These are phyloP conservation scores for Heterohyrax brucei DNA, from an alignment of 2,797 vertebrate species.

Conservation along the genomic window DNA sequence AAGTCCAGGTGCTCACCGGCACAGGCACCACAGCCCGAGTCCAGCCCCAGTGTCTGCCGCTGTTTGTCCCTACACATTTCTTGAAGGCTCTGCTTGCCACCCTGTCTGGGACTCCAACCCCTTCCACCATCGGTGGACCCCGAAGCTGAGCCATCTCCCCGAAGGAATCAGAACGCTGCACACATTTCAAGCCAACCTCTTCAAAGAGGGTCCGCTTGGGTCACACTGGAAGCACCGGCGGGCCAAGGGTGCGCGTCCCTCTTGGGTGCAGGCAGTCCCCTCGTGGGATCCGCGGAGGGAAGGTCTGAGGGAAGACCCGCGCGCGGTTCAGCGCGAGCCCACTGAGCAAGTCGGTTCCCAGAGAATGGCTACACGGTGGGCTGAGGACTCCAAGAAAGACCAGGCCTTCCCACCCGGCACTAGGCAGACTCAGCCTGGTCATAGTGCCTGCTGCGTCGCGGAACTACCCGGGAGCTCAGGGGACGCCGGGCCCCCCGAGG, in stretches of 20 bases:
- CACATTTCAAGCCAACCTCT: neutral
- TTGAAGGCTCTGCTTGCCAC: fast-evolving
- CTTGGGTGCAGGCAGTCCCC: fast-evolving
- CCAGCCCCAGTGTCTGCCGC: neutral
- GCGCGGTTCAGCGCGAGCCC: neutral
- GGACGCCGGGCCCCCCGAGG: fast-evolving
- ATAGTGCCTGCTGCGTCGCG: fast-evolving
- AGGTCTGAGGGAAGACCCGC: neutral
- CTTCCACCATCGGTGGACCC: neutral
- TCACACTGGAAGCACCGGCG: neutral
- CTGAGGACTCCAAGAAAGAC: neutral
- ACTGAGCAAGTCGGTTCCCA: neutral
- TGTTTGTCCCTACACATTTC: neutral
- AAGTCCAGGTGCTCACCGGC: no score
- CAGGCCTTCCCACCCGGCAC: neutral
- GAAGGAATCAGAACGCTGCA: neutral
- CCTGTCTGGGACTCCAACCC: fast-evolving
- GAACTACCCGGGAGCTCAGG: neutral
- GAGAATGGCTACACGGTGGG: fast-evolving
- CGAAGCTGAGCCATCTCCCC: neutral
- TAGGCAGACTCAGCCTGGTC: fast-evolving
- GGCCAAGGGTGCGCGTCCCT: neutral
- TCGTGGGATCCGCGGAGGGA: neutral
- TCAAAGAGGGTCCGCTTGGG: fast-evolving
- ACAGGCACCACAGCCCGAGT: neutral